Percentiles rank a stretch among this genome's conserved stretches.
These are phyloP conservation scores for Sisor rabdophorus DNA, from an alignment of 2,113 vertebrate genomes.

Conservation along the genomic window DNA sequence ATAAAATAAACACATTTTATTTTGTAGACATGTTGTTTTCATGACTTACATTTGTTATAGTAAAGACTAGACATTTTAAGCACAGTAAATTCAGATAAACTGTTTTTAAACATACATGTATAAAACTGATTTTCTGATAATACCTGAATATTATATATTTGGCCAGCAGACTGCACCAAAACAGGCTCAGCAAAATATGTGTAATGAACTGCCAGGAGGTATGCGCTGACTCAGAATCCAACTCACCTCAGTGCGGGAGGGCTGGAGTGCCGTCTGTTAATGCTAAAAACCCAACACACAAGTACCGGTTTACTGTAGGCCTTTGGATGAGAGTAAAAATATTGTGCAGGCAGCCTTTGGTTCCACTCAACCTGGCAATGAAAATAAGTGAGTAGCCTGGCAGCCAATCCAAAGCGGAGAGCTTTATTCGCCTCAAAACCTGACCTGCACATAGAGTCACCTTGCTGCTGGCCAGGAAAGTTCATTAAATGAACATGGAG, in stretches of 20 bases:
- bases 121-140: slow-evolving; percentile 39
- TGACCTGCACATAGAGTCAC: slow-evolving; percentile 56
- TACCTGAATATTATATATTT: slow-evolving; percentile 43
- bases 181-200: slow-evolving; percentile 61
- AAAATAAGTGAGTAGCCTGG: slow-evolving; percentile 49
- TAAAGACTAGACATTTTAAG: not conserved
- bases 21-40: not conserved
- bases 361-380: slow-evolving; percentile 42
- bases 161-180: slow-evolving; percentile 37
- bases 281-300: slow-evolving; percentile 60
- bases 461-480: slow-evolving; percentile 62
- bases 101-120: not conserved
- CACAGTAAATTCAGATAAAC: not conserved
- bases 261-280: slow-evolving; percentile 58
- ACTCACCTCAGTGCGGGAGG: slow-evolving; percentile 62
- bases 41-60: not conserved
- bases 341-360: slow-evolving; percentile 53
- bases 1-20: not conserved
- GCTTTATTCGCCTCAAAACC: slow-evolving; percentile 17
- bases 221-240: slow-evolving; percentile 58
- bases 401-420: slow-evolving; percentile 52
- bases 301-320: slow-evolving; percentile 56
- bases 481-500: slow-evolving; percentile 62
- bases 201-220: slow-evolving; percentile 55
- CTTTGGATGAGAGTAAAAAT: slow-evolving; percentile 46